Evolutionary conservation across 2,797 vertebrate species (phyloP).

Genomic region (Poecilia picta): DNA sequence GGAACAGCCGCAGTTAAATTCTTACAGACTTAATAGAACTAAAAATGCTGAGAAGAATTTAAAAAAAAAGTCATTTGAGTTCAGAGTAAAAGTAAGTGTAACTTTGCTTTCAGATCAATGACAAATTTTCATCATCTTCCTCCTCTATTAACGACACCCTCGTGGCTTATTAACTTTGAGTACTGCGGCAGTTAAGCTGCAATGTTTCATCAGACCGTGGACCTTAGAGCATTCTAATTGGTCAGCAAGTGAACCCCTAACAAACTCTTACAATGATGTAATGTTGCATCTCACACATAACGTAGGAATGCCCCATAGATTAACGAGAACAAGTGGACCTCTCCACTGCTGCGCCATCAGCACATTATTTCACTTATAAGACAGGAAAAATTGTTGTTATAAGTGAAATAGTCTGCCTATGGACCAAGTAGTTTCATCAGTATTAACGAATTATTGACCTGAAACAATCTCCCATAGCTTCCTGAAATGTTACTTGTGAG

Average conservation of each 20-base stretch:
- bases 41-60: background rate
- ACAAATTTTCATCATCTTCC: constrained; percentile 1
- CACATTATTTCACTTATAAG: too few relatives aligned
- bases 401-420: too few relatives aligned
- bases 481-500: too few relatives aligned
- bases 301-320: background rate
- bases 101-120: constrained; percentile 9
- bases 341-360: background rate
- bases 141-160: constrained; percentile 2
- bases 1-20: background rate
- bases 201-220: background rate
- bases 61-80: background rate
- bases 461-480: too few relatives aligned
- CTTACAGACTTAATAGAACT: background rate
- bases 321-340: background rate
- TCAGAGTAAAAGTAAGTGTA: background rate
- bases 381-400: too few relatives aligned
- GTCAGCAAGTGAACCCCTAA: background rate
- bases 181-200: background rate
- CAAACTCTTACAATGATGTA: background rate
- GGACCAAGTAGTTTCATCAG: too few relatives aligned
- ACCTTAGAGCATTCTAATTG: background rate
- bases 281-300: background rate
- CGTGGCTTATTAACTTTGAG: constrained; percentile 5
- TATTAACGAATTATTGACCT: too few relatives aligned